Evolutionary conservation across 1,140 invertebrate genomes (phyloP).

Genomic region (Pachypsylla venusta): DNA sequence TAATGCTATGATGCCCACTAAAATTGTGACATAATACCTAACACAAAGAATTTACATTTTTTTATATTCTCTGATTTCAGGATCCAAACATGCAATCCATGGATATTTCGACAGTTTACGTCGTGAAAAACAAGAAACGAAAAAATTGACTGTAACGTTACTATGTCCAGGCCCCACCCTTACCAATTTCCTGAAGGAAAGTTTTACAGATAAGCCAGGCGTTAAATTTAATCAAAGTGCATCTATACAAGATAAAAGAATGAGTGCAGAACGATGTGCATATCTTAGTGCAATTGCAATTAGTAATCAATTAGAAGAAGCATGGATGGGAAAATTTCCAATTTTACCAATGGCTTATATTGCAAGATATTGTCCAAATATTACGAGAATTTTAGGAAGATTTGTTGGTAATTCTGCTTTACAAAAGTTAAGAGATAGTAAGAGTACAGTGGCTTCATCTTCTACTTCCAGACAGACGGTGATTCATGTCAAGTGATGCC

Average conservation of each 20-base stretch:
- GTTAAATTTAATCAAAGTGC: conserved; percentile 40
- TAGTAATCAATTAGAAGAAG: conserved; percentile 56
- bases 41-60: no score
- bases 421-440: conserved; percentile 29
- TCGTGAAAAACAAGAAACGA: conserved; percentile 39
- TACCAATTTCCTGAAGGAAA: conserved; percentile 51
- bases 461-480: no score
- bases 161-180: conserved; percentile 60
- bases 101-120: conserved; percentile 52
- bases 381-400: conserved; percentile 35
- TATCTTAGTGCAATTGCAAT: conserved; percentile 54
- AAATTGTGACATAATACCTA: no score
- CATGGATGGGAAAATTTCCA: conserved; percentile 54
- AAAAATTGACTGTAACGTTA: conserved; percentile 48
- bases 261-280: conserved; percentile 56
- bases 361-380: conserved; percentile 44
- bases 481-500: no score
- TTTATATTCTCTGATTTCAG: neutral
- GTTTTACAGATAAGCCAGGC: conserved; percentile 47
- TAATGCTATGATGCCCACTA: no score
- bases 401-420: conserved; percentile 29
- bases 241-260: conserved; percentile 38
- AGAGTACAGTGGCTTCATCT: conserved; percentile 26
- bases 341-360: conserved; percentile 47
- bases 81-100: conserved; percentile 63